Evolutionary conservation across 2,888 invertebrate genomes (phyloP), one percentile per base, ranked within the genome.

Genomic region (Strigamia maritima): DNA sequence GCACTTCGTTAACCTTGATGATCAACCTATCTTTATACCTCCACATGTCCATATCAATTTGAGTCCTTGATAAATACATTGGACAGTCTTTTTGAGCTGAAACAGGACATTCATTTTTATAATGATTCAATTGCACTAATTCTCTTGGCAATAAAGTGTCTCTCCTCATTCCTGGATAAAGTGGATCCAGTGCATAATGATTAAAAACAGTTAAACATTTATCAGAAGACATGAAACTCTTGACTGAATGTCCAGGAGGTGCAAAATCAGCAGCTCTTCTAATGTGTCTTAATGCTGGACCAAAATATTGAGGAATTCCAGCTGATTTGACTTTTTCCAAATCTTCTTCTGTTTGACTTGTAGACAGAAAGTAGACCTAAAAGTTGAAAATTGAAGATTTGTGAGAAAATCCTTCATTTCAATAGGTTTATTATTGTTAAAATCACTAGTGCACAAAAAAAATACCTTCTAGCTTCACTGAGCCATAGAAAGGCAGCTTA

Each of bases 131-230:
- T 83, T 91, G 90, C 65, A 89, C 91, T 83, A 90, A 87, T 75
- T 85, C 85, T 35, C 88, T 87, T 75, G 90, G 89, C 81, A 92
- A 88, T 81, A 90, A 87, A 87, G 90, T 89, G 54, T 88, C 89
- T 19, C 87, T 86, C 81, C 88, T 87, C 24, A 89, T 87, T 6
- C 86, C 86, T 10, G 89, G 87, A 78, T 89, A 89, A 31, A 92
- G 84, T 80, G 89, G 88, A 79, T 89, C 88, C 81, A 93, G 85
- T 4, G 92, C 90, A 83, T 92, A 93, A 84, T 93, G 93, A 85
- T 93, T 93, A 86, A 92, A 92, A 60, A 92, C 91, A 75, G 90
- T 91, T 83, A 92, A 86, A 35, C 92, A 89, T 81, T 89, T 89
- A 81, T 88, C 88, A 6, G 91, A 91, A 26, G 89, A 86, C 84